phyloP scores from a whole-genome alignment of 2,888 invertebrate genomes.

The Cephus rjabovi region DNA sequence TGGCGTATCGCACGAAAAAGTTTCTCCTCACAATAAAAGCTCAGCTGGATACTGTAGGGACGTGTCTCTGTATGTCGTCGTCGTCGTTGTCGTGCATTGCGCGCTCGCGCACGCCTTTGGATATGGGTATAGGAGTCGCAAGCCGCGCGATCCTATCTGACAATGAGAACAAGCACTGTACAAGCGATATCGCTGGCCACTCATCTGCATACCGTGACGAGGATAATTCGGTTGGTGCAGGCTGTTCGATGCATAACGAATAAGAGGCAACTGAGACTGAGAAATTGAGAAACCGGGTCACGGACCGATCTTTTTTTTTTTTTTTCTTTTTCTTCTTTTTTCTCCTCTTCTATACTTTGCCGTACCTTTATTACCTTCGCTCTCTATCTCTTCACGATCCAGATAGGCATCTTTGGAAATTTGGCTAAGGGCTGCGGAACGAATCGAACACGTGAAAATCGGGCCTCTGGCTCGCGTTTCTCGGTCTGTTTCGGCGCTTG shows the following conservation, averaged over 20 bases:
- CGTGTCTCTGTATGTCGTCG: neutral
- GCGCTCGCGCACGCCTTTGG: neutral
- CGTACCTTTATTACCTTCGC: constrained; percentile 1
- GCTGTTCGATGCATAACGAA: constrained; percentile 29
- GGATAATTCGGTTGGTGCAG: constrained; percentile 39
- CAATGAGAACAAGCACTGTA: constrained; percentile 29
- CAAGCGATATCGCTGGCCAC: constrained; percentile 43
- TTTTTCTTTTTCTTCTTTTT: constrained; percentile 12
- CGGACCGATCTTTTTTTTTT: constrained; percentile 29
- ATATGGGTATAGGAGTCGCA: neutral
- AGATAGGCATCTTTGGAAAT: neutral
- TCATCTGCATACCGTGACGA: constrained; percentile 44
- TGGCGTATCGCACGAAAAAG: neutral
- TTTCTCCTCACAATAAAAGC: neutral
- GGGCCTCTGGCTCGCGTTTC: neutral
- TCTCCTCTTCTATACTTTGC: constrained; percentile 17
- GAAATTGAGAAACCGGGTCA: constrained; percentile 43
- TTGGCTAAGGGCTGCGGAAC: neutral
- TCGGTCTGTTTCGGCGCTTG: neutral
- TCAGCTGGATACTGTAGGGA: neutral
- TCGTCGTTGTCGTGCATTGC: neutral
- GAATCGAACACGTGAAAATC: neutral
- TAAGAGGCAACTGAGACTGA: constrained; percentile 10
- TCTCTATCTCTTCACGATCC: neutral
- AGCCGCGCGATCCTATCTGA: constrained; percentile 37